Evolutionary conservation across 2,888 invertebrate genomes (phyloP), one percentile per base, ranked within the genome.

Genomic region (Acrocera orbiculus): DNA sequence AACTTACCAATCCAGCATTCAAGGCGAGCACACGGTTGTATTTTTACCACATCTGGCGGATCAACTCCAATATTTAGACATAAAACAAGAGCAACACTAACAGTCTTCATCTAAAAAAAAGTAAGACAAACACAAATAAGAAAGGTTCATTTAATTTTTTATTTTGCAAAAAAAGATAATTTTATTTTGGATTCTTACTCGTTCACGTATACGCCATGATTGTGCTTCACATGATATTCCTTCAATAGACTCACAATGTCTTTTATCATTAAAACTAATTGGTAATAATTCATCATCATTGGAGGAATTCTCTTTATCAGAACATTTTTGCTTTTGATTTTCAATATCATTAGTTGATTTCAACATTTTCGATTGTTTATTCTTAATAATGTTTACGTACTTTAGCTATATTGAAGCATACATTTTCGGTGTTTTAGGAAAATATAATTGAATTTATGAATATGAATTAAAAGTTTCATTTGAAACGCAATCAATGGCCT

Each of bases 31-130:
- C 95, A 93, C 0, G 96, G 95, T 51, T 90, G 85, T 4, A 92
- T 92, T 63, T 96, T 96, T 22, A 93, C 81, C 35, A 96, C 76
- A 58, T 98, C 98, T 0, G 98, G 98, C 3, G 98, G 98, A 61
- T 99, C 98, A 14, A 98, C 95, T n/a, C 96, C 96, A 35, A 98
- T 86, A 62, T 99, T 98, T 25, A 98, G 69, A 60, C 98, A 99
- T 27, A 98, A 64, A 17, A 98, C 95, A 40, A 99, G 64, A 1
- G 96, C 96, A 37, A 98, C 96, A 60, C 95, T 95, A 38, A 96
- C 95, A 2, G 98, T 98, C 65, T 96, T 96, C 86, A 96, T 95
- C 80, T 92, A 61, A 16, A 62, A 65, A 26, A 26, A 27, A n/a
- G n/a, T n/a, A n/a, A n/a, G n/a, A n/a, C 3, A 15, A 17, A 32